phyloP scores from a whole-genome alignment of 2,113 vertebrate species.

The Seriola quinqueradiata region DNA sequence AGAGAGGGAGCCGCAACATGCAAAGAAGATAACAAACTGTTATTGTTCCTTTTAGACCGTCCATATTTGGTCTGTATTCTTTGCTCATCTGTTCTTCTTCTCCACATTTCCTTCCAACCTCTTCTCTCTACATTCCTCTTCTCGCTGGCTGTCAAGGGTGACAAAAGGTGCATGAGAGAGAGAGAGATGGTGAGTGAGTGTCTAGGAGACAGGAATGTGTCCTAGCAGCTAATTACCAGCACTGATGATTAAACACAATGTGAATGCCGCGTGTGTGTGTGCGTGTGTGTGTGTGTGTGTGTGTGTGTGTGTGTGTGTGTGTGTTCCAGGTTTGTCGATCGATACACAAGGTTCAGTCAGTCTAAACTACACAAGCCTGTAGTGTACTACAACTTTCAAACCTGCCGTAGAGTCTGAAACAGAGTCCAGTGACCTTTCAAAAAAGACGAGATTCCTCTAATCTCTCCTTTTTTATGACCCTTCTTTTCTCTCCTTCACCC shows the following conservation, averaged over 20 bases:
- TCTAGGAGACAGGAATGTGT: constrained; percentile 56
- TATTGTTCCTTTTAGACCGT: background rate
- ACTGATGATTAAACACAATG: constrained; percentile 60
- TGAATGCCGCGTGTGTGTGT: background rate
- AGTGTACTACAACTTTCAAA: constrained; percentile 3
- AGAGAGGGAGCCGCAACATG: too few relatives aligned
- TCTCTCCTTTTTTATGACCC: constrained; percentile 9
- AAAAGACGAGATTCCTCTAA: constrained; percentile 7
- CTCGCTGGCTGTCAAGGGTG: constrained; percentile 6
- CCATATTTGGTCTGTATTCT: too few relatives aligned
- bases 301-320: background rate
- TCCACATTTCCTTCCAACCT: background rate
- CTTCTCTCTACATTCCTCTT: background rate
- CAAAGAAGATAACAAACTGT: background rate
- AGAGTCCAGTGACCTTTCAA: constrained; percentile 16
- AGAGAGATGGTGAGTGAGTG: constrained; percentile 55
- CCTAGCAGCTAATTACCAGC: constrained; percentile 61
- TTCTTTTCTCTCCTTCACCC: constrained; percentile 7
- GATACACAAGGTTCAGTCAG: background rate
- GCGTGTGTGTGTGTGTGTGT: background rate
- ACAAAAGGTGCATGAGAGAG: constrained; percentile 15
- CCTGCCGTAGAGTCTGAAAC: background rate
- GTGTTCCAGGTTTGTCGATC: background rate
- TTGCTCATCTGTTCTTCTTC: background rate
- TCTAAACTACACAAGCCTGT: background rate